Conservation (phyloP, 2,797 vertebrate genomes). For the Acipenser transmontanus region DNA sequence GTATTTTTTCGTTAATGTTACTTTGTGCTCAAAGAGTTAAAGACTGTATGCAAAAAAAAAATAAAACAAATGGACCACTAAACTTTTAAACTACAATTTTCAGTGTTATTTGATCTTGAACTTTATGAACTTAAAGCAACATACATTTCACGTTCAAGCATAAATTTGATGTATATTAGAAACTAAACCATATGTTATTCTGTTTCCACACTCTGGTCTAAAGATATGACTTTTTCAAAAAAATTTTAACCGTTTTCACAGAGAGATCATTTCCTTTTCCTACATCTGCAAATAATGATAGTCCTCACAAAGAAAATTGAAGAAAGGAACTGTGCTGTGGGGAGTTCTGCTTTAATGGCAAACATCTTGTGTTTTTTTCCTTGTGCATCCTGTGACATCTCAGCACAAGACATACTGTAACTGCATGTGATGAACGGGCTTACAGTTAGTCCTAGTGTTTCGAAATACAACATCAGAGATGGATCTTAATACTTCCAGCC, state of each 20-base stretch:
- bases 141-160: too few relatives aligned
- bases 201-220: neutral
- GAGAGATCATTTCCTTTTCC: neutral
- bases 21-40: too few relatives aligned
- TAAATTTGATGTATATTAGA: too few relatives aligned
- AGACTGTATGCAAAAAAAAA: too few relatives aligned
- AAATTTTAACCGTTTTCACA: neutral
- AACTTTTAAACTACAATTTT: too few relatives aligned
- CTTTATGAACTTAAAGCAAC: too few relatives aligned
- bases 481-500: too few relatives aligned
- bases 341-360: conserved; percentile 15
- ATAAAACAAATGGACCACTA: too few relatives aligned
- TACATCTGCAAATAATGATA: neutral
- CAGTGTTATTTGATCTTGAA: too few relatives aligned
- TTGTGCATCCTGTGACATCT: conserved; percentile 8
- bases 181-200: neutral
- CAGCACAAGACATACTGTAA: neutral
- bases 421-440: conserved; percentile 3
- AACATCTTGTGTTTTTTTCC: conserved; percentile 20
- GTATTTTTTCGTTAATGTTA: too few relatives aligned
- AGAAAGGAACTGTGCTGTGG: neutral
- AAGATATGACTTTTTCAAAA: neutral
- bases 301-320: neutral
- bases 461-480: too few relatives aligned
- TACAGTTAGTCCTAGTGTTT: too few relatives aligned